Base-by-base conservation (phyloP, 2,113 vertebrate genomes). In the Acrocephalus kingi region DNA sequence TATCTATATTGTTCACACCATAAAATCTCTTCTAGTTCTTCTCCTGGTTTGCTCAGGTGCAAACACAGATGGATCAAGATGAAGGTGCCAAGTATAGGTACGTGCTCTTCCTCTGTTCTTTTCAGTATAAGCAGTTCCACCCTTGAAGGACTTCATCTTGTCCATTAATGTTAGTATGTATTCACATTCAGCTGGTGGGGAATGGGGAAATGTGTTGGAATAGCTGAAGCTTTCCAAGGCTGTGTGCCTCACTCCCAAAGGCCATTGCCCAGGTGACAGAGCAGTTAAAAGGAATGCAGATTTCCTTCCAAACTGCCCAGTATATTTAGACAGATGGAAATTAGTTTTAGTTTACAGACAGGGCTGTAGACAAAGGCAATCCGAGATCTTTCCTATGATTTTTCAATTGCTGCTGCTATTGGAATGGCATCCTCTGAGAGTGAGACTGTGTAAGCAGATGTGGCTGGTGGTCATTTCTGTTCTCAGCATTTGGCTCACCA, bases 11-110 rank as follows among this genome's bases (percentile, higher is more conserved):
- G 22, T 88, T 97, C 72, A 96, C 96, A 75, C 73, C 55, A 85
- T 80, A 71, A 96, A 66, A 82, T 96, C 72, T 97, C 96, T 98
- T 98, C 86, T 95, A 99, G 99, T 99, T 99, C 96, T 99, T 99
- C 91, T 98, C 99, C 49, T 99, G 99, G 99, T 99, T 99, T 98
- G 99, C 99, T 90, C 99, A 99, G 89, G 97, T 99, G 46, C 99
- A 99, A 90, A 96, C 97, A 58, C 98, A 98, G 94, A 99, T 99
- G 99, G 99, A 99, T 97, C 99, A 99, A 96, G 99, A 99, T 80
- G 99, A 99, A 97, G 99, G 97, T 74, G 97, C 97, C 48, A 99
- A 99, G 94, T 99, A 99, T 91, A 99, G 99, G 99, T 99, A 98
- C 0, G 88, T 97, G 59, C 61, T 91, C 78, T 82, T 81, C 80